Base-by-base conservation (phyloP, 2,888 invertebrate genomes). In the Acanthosoma haemorrhoidale region DNA sequence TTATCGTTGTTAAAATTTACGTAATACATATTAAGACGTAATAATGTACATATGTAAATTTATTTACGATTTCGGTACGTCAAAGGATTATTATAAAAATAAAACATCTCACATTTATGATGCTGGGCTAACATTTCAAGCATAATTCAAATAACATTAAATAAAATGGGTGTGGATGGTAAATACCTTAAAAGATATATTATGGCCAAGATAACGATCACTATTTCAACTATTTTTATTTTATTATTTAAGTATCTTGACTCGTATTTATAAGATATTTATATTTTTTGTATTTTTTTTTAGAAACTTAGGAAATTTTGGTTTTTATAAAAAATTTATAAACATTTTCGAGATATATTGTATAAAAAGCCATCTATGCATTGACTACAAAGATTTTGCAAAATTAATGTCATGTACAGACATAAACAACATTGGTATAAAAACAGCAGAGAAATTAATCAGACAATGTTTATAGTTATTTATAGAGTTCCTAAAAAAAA, bases 231-330 rank as follows among this genome's bases (percentile, higher is more conserved):
- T 51, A 51, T 51, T 51, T 51, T 21, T 51, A 51, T 51, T 51
- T 51, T 25, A 3, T n/a, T 51, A 25, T 13, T n/a, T n/a, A n/a
- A n/a, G 25, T 25, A 51, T 25, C 1, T 51, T 51, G 13, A 25
- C 51, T 51, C 25, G 25, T 13, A 51, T 25, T 51, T 51, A 25
- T 51, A 25, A 51, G 51, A 51, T 51, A 51, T 51, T 51, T 51
- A 51, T 51, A 51, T 51, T 51, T 51, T 51, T 51, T 51, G 51
- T 51, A 51, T 51, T 51, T 51, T n/a, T n/a, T 51, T 51, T 51
- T 51, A 51, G 51, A 25, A 51, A 51, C 25, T 51, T 25, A 25
- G 25, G 4, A 51, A 51, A 51, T 25, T 51, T 51, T 51, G 21
- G 21, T 25, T 21, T 51, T 51, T 25, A 51, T 25, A 51, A 25